These are phyloP conservation scores for Coracias cyanogaster DNA, from an alignment of 2,797 vertebrate species.

Conservation along the genomic window DNA sequence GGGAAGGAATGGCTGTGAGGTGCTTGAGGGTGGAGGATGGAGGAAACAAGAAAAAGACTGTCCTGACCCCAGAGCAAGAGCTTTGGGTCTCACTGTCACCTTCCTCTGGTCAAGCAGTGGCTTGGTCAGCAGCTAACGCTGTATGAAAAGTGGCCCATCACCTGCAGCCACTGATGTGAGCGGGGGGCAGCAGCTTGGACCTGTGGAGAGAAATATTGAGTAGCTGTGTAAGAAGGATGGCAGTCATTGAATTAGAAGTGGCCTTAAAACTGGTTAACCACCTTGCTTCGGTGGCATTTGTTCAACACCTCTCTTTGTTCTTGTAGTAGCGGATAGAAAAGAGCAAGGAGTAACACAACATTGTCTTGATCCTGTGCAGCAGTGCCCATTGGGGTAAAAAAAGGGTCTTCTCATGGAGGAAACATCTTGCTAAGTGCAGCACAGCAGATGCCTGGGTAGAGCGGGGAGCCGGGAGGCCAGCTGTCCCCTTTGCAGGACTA, in stretches of 20 bases:
- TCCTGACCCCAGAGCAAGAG: neutral
- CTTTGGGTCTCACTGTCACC: neutral
- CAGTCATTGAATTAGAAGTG: neutral
- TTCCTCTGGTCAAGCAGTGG: rapidly evolving
- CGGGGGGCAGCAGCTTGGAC: neutral
- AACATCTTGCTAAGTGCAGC: neutral
- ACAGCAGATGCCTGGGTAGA: neutral
- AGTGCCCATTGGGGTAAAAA: neutral
- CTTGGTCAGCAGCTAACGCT: neutral
- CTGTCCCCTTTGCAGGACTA: neutral
- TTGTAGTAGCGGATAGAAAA: neutral
- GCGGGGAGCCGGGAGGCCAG: neutral
- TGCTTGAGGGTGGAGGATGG: neutral
- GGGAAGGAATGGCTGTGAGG: neutral
- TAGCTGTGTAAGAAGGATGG: neutral
- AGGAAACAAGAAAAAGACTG: neutral
- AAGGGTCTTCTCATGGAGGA: neutral
- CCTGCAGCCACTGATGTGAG: neutral
- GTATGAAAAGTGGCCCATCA: rapidly evolving
- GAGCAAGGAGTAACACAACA: neutral
- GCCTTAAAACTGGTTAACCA: neutral
- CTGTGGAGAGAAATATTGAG: neutral
- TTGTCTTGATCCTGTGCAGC: neutral
- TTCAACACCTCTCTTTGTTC: neutral
- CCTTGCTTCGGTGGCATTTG: rapidly evolving